Conservation (phyloP, 53 echinoderm and acorn worm genomes). For the Hippasteria phrygiana region DNA sequence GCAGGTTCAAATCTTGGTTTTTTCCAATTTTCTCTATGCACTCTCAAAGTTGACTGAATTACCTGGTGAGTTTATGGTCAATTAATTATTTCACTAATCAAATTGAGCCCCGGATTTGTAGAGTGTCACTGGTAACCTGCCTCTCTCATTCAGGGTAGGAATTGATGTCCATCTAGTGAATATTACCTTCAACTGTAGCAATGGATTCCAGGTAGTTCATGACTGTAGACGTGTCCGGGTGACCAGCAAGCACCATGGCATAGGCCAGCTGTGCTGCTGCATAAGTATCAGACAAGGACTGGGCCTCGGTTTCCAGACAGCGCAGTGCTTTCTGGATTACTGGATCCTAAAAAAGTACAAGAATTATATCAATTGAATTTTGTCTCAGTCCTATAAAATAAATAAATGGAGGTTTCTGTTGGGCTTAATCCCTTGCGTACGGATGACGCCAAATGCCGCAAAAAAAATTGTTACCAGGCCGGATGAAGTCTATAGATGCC, state of each 20-base stretch:
- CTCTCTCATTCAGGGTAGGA: not conserved
- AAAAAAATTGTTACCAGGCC: too few species aligned
- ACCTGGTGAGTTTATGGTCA: too few species aligned
- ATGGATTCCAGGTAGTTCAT: conserved; percentile 60
- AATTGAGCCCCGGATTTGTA: too few species aligned
- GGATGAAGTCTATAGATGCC: too few species aligned
- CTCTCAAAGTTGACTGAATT: too few species aligned
- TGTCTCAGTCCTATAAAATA: too few species aligned
- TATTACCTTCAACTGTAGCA: conserved; percentile 65
- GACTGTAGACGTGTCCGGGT: conserved; percentile 28
- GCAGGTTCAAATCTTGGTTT: too few species aligned
- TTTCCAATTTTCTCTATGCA: too few species aligned
- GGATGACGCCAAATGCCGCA: too few species aligned
- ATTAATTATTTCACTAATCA: too few species aligned
- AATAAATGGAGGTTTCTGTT: not conserved
- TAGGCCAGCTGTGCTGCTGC: conserved; percentile 81
- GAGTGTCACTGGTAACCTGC: not conserved
- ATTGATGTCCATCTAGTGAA: not conserved
- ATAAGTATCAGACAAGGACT: conserved; percentile 70
- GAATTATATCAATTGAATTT: not conserved
- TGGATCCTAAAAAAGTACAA: conserved; percentile 64
- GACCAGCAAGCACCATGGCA: conserved; percentile 71
- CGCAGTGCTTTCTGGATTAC: conserved; percentile 50
- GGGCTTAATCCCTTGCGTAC: too few species aligned
- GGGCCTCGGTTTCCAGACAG: conserved; percentile 60